A percentile compares a stretch with the other conserved stretches of the same genome.
Evolutionary conservation across 35 echinoderm and acorn worm genomes (phyloP).

Genomic region (Lytechinus variegatus): DNA sequence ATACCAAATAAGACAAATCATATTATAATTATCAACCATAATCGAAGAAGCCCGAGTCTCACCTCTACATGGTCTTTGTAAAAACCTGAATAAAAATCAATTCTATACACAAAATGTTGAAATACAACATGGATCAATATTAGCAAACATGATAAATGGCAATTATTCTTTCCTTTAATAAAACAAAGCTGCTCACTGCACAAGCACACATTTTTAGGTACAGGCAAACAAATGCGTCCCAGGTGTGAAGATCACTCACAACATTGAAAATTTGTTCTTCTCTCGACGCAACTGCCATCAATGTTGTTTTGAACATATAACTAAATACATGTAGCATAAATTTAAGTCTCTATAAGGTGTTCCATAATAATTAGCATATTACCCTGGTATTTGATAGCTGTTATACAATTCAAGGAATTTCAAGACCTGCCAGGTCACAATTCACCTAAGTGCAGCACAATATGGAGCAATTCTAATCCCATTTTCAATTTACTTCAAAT

Average conservation of each 20-base stretch:
- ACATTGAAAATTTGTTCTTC: not conserved
- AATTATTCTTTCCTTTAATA: not conserved
- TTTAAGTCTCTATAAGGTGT: too few species aligned
- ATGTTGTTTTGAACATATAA: not conserved
- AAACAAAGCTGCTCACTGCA: not conserved
- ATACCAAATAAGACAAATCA: not conserved
- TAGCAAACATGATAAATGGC: not conserved
- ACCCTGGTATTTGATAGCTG: too few species aligned
- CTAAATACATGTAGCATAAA: too few species aligned
- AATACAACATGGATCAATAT: not conserved
- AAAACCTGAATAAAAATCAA: not conserved
- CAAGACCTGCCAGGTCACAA: too few species aligned
- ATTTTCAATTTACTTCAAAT: too few species aligned
- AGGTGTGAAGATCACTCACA: not conserved
- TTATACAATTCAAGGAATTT: too few species aligned
- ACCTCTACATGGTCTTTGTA: not conserved
- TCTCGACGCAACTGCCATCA: not conserved
- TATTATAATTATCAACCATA: not conserved
- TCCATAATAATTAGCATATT: too few species aligned
- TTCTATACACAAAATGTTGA: not conserved
- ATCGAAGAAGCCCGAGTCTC: not conserved
- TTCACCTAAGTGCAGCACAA: too few species aligned
- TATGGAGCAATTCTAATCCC: too few species aligned
- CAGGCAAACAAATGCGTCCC: not conserved
- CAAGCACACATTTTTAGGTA: not conserved